Evolutionary conservation across 2,888 invertebrate genomes (phyloP).

Genomic region (Latrodectus elegans): DNA sequence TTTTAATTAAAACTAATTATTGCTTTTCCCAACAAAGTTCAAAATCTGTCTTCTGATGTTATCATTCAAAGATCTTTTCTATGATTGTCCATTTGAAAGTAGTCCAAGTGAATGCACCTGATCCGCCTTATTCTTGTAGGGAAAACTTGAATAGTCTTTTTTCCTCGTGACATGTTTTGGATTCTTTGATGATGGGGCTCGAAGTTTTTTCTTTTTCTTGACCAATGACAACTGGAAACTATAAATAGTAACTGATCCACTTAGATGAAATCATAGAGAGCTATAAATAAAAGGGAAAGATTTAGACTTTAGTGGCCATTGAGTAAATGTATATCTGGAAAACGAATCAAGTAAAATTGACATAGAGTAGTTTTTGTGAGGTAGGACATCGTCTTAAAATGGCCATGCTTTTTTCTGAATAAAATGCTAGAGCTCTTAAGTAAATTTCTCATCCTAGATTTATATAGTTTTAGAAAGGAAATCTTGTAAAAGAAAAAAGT

Average conservation of each 20-base stretch:
- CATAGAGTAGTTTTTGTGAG: too few species aligned
- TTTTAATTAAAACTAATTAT: too few species aligned
- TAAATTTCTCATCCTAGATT: too few species aligned
- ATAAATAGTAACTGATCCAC: slow-evolving; percentile 31
- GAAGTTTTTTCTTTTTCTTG: slow-evolving; percentile 1
- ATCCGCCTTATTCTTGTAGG: neutral
- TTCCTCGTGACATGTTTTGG: neutral
- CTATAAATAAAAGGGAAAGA: slow-evolving; percentile 26
- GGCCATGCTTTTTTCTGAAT: too few species aligned
- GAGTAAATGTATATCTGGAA: slow-evolving; percentile 12
- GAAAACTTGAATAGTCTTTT: neutral
- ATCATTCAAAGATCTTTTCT: too few species aligned
- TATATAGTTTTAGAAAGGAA: too few species aligned
- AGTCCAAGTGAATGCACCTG: slow-evolving; percentile 16
- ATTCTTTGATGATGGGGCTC: neutral
- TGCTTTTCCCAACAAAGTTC: too few species aligned
- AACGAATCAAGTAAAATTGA: slow-evolving; percentile 16
- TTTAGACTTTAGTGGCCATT: slow-evolving; percentile 21
- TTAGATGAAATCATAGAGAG: slow-evolving; percentile 35
- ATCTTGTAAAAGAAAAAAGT: too few species aligned
- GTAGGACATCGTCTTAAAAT: too few species aligned
- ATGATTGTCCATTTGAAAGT: slow-evolving; percentile 5
- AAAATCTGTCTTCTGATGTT: too few species aligned
- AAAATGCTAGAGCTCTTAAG: too few species aligned
- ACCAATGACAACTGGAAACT: slow-evolving; percentile 5